Evolutionary conservation across 2,888 invertebrate genomes (phyloP).

Genomic region (Calameuta filiformis): DNA sequence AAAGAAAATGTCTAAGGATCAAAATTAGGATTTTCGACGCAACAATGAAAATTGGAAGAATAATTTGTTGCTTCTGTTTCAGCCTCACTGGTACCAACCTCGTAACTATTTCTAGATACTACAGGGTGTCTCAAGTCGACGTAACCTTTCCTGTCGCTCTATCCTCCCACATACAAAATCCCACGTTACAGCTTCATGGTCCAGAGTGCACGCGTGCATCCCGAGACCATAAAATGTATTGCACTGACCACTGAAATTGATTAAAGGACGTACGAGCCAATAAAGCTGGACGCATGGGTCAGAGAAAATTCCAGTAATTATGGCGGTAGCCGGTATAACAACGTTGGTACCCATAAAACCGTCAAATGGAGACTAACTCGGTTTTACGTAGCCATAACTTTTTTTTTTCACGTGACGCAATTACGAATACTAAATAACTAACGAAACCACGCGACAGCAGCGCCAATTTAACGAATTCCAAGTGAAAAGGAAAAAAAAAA

Average conservation of each 20-base stretch:
- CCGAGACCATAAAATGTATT: constrained; percentile 34
- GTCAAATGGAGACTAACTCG: constrained; percentile 32
- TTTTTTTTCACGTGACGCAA: constrained; percentile 16
- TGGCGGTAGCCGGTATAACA: constrained; percentile 22
- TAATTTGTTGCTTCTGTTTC: neutral
- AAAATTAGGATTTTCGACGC: too few species aligned
- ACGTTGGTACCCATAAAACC: constrained; percentile 31
- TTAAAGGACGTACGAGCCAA: constrained; percentile 45
- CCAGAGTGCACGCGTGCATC: constrained; percentile 10
- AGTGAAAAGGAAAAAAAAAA: neutral
- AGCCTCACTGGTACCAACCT: neutral
- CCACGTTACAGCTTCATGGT: neutral
- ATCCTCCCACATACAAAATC: neutral
- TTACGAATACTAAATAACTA: constrained; percentile 8
- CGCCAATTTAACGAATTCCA: constrained; percentile 23
- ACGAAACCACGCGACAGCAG: constrained; percentile 22
- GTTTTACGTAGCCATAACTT: constrained; percentile 34
- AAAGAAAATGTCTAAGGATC: neutral
- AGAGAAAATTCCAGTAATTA: constrained; percentile 44
- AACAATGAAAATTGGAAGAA: too few species aligned
- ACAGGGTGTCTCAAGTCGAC: neutral
- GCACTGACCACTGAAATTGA: constrained; percentile 36
- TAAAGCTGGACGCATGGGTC: constrained; percentile 33
- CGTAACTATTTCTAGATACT: neutral
- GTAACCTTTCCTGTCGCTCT: neutral